phyloP scores from a whole-genome alignment of 2,113 vertebrate species.

The Cnemophilus loriae region DNA sequence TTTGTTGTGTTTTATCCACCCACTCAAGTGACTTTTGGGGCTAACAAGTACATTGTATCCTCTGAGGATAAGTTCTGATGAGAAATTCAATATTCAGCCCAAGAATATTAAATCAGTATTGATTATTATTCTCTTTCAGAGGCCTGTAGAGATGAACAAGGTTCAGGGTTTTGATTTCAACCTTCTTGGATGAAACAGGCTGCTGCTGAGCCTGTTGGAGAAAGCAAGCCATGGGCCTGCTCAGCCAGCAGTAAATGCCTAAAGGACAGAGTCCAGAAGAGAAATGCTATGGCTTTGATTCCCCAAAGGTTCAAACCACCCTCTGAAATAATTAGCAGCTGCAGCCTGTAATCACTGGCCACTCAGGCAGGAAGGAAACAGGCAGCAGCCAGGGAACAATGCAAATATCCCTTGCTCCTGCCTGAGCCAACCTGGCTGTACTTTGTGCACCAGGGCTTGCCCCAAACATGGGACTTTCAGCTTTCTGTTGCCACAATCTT shows the following conservation, averaged over 20 bases:
- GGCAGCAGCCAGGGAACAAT: neutral
- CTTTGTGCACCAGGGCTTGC: too few relatives aligned
- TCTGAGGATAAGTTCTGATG: neutral
- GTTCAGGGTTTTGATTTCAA: neutral
- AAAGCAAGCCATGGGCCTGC: neutral
- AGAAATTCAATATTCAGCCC: neutral
- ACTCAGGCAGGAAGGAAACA: neutral
- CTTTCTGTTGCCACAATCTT: neutral
- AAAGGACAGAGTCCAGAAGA: neutral
- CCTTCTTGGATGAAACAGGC: neutral
- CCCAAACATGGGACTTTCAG: neutral
- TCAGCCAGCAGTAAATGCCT: neutral
- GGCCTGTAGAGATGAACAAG: neutral
- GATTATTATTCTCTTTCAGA: neutral
- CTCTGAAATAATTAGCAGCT: neutral
- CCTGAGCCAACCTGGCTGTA: neutral
- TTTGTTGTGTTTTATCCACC: neutral
- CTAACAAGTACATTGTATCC: neutral
- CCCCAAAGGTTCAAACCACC: neutral
- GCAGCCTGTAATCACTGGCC: neutral
- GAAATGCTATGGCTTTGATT: neutral
- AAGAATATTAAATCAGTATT: neutral
- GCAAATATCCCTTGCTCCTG: neutral
- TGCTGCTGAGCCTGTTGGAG: neutral
- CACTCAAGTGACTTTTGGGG: neutral